Percentiles rank a stretch among this genome's conserved stretches.
These are phyloP conservation scores for Romanogobio albipinnatus DNA, from an alignment of 2,113 vertebrate species.

Conservation along the genomic window DNA sequence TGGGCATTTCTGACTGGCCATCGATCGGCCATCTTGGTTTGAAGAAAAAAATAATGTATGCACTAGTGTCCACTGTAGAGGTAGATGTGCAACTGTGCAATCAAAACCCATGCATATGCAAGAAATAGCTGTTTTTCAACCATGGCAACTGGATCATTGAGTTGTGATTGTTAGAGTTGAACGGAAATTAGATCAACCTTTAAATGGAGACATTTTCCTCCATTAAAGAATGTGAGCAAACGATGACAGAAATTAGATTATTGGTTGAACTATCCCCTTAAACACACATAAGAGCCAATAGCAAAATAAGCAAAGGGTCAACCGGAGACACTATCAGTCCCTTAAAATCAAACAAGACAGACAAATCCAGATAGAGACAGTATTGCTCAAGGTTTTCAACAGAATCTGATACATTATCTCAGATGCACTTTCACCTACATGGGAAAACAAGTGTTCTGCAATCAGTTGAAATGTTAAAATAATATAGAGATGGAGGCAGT, in stretches of 20 bases:
- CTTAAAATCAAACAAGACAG: background rate
- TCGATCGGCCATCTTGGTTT: too few relatives aligned
- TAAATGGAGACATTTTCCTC: background rate
- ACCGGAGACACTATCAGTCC: background rate
- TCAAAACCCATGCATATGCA: too few relatives aligned
- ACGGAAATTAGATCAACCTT: background rate
- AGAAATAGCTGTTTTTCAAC: background rate
- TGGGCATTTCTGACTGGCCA: too few relatives aligned
- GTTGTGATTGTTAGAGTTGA: background rate
- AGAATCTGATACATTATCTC: constrained; percentile 1
- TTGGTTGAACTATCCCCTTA: background rate
- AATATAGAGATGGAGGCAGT: too few relatives aligned
- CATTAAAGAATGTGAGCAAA: background rate
- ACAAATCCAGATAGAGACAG: background rate
- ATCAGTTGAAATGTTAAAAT: constrained; percentile 28
- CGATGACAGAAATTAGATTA: background rate
- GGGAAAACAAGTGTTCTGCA: constrained; percentile 17
- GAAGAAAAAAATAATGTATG: too few relatives aligned
- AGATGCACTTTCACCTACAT: constrained; percentile 30
- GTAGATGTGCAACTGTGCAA: too few relatives aligned
- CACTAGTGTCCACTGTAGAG: too few relatives aligned
- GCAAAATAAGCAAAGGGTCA: constrained; percentile 21
- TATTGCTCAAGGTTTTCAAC: constrained; percentile 9
- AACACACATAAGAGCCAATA: background rate
- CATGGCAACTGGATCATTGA: background rate